Conservation (phyloP, 2,888 invertebrate genomes). For the Minunthozetes semirufus region DNA sequence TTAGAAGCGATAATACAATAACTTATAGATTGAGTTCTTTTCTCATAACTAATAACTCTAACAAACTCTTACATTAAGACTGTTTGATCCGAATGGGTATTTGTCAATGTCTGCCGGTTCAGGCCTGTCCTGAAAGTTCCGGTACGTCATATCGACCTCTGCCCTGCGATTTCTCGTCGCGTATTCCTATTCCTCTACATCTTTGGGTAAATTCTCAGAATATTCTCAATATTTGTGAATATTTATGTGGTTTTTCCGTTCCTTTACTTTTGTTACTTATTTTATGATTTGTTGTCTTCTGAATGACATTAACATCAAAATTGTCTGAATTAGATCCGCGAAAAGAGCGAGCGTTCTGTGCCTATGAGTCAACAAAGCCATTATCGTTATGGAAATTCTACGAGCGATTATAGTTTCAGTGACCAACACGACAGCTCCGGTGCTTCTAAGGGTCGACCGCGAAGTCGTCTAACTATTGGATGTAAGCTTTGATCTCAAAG, state of each 20-base stretch:
- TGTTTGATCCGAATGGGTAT: conserved; percentile 30
- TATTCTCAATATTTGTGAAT: not conserved
- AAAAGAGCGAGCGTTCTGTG: conserved; percentile 80
- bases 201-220: conserved; percentile 33
- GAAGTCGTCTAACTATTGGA: conserved; percentile 42
- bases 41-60: not conserved
- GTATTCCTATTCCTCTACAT: conserved; percentile 35
- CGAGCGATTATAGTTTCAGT: conserved; percentile 43
- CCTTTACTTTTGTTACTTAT: not conserved
- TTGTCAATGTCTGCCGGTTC: conserved; percentile 36
- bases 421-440: conserved; percentile 39
- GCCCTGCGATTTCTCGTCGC: conserved; percentile 33
- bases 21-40: not conserved
- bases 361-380: conserved; percentile 60
- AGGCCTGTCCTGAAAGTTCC: not conserved
- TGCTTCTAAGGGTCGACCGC: conserved; percentile 39
- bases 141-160: conserved; percentile 32
- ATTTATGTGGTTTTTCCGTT: conserved; percentile 1
- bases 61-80: not conserved
- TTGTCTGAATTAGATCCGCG: conserved; percentile 64
- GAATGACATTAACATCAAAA: too few relatives aligned
- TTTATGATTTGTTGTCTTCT: not conserved
- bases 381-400: conserved; percentile 65
- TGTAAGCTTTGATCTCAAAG: conserved; percentile 33
- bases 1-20: not conserved